A percentile compares a stretch with the other conserved stretches of the same genome.
These are phyloP conservation scores for Drosophila bifasciata DNA, from an alignment of 1,140 invertebrate species.

Conservation along the genomic window DNA sequence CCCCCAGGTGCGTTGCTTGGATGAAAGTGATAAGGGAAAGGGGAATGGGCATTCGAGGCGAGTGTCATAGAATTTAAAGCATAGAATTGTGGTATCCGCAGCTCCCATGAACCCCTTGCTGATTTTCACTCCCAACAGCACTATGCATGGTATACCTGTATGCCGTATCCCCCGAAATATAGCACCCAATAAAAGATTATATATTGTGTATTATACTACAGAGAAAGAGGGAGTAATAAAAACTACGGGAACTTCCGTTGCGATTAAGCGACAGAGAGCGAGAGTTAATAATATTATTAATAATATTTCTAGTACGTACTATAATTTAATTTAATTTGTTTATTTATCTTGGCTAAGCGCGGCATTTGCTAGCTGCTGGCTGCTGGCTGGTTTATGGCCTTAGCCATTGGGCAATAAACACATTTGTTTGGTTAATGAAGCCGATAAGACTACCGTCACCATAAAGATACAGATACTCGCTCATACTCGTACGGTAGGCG, in stretches of 20 bases:
- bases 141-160: too few relatives aligned
- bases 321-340: conserved; percentile 82
- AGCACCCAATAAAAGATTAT: conserved; percentile 12
- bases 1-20: conserved; percentile 4
- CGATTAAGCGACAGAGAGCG: conserved; percentile 7
- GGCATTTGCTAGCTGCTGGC: conserved; percentile 9
- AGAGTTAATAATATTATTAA: conserved; percentile 58
- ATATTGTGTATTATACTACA: conserved; percentile 30
- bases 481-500: not conserved
- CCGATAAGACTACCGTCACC: conserved; percentile 73
- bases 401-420: conserved; percentile 59
- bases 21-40: not conserved
- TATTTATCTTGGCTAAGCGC: conserved; percentile 71
- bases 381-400: conserved; percentile 20
- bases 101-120: too few relatives aligned
- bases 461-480: conserved; percentile 67
- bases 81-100: too few relatives aligned
- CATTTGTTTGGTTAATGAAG: conserved; percentile 79
- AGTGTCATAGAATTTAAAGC: too few relatives aligned
- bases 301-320: conserved; percentile 72
- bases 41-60: too few relatives aligned
- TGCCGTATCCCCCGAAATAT: conserved; percentile 9
- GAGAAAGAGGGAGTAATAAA: conserved; percentile 14
- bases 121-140: too few relatives aligned
- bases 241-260: conserved; percentile 35